Evolutionary conservation across 2,888 invertebrate species (phyloP), one percentile per base, ranked within the genome.

Genomic region (Temnothorax ravouxi): DNA sequence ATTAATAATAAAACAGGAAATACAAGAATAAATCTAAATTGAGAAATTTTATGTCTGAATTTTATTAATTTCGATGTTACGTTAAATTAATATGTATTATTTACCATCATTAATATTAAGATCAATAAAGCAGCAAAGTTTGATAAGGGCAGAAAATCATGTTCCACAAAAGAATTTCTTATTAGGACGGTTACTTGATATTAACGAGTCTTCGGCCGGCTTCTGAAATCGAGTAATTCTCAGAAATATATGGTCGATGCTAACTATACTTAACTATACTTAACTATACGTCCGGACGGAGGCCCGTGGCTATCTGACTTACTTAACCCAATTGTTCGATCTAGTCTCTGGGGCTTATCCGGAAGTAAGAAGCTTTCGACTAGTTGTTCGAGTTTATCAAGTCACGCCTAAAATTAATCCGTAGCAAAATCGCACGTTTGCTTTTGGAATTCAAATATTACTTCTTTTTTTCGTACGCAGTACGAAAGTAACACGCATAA

Each of bases 321-420:
- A 89, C 87, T 90, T 91, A 92, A 91, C 87, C 88, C 88, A 90
- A 91, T 92, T 93, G 87, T 90, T 88, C 84, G 87, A 84, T 87
- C 84, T 86, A 90, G 86, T 83, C 88, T 82, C 86, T n/a, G 75
- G 76, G 86, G 84, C 83, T 87, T 84, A 84, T 67, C 44, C 18
- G 29, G 61, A 72, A 80, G 61, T 71, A 72, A 56, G 61, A 75
- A 80, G 81, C 81, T 86, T 86, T 75, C 75, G 74, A 47, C 38
- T 79, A 79, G 44, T 59, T 59, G 34, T 21, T 44, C 34, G 21
- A 67, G 34, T 69, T 79, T 21, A 79, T 79, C 34, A 59, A 67
- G n/a, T 74, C 61, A 52, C 29, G 21, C 4, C 15, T 9, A 54
- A 54, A 71, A 61, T 59, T 59, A 74, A 59, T 59, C 41, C 29